Base-by-base conservation (phyloP, 2,113 vertebrate species). In the Rana temporaria region DNA sequence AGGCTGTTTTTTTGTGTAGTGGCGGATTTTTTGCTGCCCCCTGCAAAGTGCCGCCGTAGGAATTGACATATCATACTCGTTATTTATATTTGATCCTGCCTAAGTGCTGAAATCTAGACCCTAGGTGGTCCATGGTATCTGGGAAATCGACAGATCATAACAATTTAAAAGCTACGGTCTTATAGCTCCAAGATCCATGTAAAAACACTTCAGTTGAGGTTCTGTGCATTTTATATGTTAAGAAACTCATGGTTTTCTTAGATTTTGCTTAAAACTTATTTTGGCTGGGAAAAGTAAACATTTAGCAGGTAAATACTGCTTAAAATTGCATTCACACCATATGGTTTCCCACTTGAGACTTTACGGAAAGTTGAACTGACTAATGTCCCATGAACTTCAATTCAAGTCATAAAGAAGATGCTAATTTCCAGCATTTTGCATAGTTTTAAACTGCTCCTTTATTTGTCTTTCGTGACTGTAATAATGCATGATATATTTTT, bases 301-400 rank as follows among this genome's bases (percentile, higher is more conserved):
- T 48, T 48, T 48, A 75, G n/a, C 30, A 82, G 63, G 70, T 74
- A 73, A 74, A 75, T 73, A 82, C 66, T 82, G 62, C 71, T 82
- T 42, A 82, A 82, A 59, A 74, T 34, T 73, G 30, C 38, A 26
- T 20, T 82, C 53, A 18, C 34, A 52, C 78, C 78, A 80, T 82
- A 73, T 75, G 80, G 60, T 75, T 30, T 18, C 48, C 32, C 60
- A 75, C 53, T 59, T 82, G 80, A 68, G 80, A 82, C 63, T 82
- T 72, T 62, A 75, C 17, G 62, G 62, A 73, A 81, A 72, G 59
- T 68, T 62, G 62, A 82, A 73, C 70, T 59, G 42, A 65, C 80
- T 82, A 82, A 82, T 82, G 70, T 82, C 71, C 62, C 80, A 82
- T 82, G 80, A 82, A 74, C 48, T 74, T 73, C 52, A 26, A 75